Conservation (phyloP, 2,888 invertebrate genomes). For the Cheilosia scutellata region DNA sequence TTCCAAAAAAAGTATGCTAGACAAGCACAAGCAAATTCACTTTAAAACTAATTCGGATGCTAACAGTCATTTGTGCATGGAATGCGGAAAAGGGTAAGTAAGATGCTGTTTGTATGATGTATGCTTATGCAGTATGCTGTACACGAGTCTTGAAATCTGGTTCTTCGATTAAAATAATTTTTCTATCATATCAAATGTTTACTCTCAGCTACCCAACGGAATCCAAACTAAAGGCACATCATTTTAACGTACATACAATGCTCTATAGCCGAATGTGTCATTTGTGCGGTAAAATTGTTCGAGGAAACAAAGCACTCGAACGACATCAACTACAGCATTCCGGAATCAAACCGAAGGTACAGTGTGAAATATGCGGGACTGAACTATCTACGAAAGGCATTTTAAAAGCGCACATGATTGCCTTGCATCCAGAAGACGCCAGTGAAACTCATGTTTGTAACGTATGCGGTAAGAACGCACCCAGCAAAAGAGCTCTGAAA, state of each 20-base stretch:
- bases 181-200: too few species aligned
- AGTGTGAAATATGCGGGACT: slow-evolving; percentile 54
- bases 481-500: slow-evolving; percentile 58
- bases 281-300: slow-evolving; percentile 50
- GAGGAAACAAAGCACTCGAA: slow-evolving; percentile 55
- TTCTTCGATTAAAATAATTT: neutral
- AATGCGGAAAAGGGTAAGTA: slow-evolving; percentile 56
- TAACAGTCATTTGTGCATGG: slow-evolving; percentile 6
- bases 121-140: too few species aligned
- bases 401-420: slow-evolving; percentile 58
- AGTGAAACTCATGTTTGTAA: slow-evolving; percentile 40
- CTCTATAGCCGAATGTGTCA: slow-evolving; percentile 56
- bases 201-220: slow-evolving; percentile 44
- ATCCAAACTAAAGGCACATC: slow-evolving; percentile 50
- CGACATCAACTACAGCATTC: slow-evolving; percentile 51
- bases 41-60: neutral
- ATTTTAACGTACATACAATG: slow-evolving; percentile 49
- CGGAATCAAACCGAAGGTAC: slow-evolving; percentile 33
- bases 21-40: slow-evolving; percentile 41
- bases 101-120: too few species aligned
- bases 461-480: slow-evolving; percentile 51
- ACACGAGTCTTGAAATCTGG: too few species aligned
- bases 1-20: neutral
- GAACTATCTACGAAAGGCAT: slow-evolving; percentile 52
- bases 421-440: slow-evolving; percentile 45